Evolutionary conservation across 2,797 vertebrate genomes (phyloP), one percentile per base, ranked within the genome.

Genomic region (Melanotaenia boesemani): DNA sequence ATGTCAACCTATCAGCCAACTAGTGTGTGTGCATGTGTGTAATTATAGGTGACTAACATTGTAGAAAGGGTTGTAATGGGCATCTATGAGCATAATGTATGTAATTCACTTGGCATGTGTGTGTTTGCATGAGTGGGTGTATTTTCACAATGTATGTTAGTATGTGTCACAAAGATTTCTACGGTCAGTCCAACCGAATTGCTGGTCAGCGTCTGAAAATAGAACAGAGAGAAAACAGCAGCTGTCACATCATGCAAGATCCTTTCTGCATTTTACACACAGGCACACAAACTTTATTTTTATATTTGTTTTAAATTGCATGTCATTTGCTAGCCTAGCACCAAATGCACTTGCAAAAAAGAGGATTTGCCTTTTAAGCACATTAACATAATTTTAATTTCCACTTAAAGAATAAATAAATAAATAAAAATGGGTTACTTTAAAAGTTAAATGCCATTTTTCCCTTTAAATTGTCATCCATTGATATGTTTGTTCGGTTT

Each of bases 131-230:
- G 68, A 55, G 63, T 18, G 61, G 13, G 4, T 6, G 50, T 65
- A 4, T 36, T 34, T 55, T 57, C 48, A 16, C 5, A 10, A 41
- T 58, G 54, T 58, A 67, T 63, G 67, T 68, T 54, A 68, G 56
- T 55, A 44, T 61, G 55, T 60, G 70, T 69, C 59, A 72, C 61
- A 61, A 41, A 16, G 34, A 62, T 74, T 73, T 65, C 56, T 74
- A 50, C 28, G 58, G 46, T 68, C 50, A 28, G 46, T 72, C 72
- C 57, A 66, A 52, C 71, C 63, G 54, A 55, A 48, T 28, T 66
- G 61, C 37, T 66, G 72, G 71, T 81, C 77, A 73, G 66, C 28
- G 20, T 77, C 71, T 76, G n/a, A 60, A 82, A 84, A 82, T 77
- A 82, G 79, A 37, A n/a, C 34, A 60, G 36, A 66, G n/a, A 76